Evolutionary conservation across 2,797 vertebrate genomes (phyloP), one percentile per base, ranked within the genome.

Genomic region (Adelosebastes latens): DNA sequence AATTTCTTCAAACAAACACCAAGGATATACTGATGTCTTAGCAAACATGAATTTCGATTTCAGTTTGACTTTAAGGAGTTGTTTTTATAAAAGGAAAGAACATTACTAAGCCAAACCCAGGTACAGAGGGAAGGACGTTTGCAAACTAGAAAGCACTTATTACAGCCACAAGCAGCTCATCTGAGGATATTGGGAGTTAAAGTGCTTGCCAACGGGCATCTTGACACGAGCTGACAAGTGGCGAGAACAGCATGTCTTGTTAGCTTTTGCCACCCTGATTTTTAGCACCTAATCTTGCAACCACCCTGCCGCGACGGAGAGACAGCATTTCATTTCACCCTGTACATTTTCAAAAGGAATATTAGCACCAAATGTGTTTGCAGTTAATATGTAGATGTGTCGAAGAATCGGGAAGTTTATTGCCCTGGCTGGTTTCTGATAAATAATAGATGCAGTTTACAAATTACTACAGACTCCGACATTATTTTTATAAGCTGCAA

Each of bases 401-500:
- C 56, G 69, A 31, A 13, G 32, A 6, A 34, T 9, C 3, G 18
- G 62, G 61, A 69, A 27, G 68, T 87, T 70, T 73, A 86, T 85
- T 58, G 34, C 70, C 68, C 66, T 22, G 55, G 29, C 74, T 49
- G 49, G 53, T 75, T 49, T 79, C 24, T 66, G 61, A 85, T 84
- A 83, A 90, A 90, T 89, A 84, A 87, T 83, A 85, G 80, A 91
- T 83, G 75, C 63, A 72, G 83, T 87, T 86, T 80, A 82, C 70
- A 88, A 84, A 89, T 89, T 72, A 81, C 73, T 66, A 56, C 84
- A 77, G 32, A 83, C 69, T 77, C 46, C 72, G 81, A 80, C 59
- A 68, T 83, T 74, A 80, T 83, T 91, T 88, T 63, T 76, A 56
- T 64, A 76, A 87, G 84, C 84, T 69, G 78, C 66, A 64, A 87